Percentiles rank a stretch among this genome's conserved stretches.
phyloP scores from a whole-genome alignment of 2,113 vertebrate species.

The Hypocryptadius cinnamomeus region DNA sequence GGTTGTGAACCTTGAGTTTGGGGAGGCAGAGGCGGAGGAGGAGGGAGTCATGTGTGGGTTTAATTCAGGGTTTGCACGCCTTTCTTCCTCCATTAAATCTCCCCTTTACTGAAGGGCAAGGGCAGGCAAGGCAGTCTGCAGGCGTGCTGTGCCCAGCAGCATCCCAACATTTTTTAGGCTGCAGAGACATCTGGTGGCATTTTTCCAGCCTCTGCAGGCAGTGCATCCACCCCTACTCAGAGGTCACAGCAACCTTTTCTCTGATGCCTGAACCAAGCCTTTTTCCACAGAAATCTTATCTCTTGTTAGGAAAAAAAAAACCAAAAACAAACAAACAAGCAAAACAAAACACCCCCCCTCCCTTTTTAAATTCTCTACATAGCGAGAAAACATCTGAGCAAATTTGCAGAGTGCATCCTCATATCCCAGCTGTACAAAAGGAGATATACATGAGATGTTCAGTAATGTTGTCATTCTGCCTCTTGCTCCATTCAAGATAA shows the following conservation, averaged over 20 bases:
- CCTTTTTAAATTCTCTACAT: neutral
- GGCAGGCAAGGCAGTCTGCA: neutral
- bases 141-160: neutral
- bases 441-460: neutral
- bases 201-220: neutral
- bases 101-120: neutral
- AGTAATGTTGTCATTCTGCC: neutral
- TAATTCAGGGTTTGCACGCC: neutral
- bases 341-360: neutral
- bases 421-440: neutral
- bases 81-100: neutral
- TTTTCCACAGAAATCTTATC: neutral
- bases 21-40: neutral
- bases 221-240: neutral
- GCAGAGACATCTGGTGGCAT: constrained; percentile 72
- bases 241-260: neutral
- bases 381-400: neutral
- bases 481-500: neutral
- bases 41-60: neutral
- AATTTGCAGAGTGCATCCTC: neutral
- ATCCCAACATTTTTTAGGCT: constrained; percentile 25
- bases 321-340: too few relatives aligned
- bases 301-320: neutral
- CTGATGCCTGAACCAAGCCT: neutral
- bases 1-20: neutral